These are phyloP conservation scores for Drosophila rellima DNA, from an alignment of 2,888 invertebrate genomes.

Conservation along the genomic window DNA sequence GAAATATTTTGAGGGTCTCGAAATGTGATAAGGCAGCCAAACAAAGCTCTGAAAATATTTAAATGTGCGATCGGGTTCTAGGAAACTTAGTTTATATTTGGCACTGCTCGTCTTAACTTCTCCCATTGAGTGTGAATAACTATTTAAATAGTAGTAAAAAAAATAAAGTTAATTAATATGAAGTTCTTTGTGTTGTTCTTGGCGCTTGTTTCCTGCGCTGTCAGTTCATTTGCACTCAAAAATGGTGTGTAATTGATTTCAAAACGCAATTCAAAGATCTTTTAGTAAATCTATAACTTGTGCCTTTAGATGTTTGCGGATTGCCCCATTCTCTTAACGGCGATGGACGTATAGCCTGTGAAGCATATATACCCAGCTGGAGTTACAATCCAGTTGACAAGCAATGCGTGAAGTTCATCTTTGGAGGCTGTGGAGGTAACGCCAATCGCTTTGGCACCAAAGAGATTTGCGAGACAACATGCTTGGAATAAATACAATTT, in stretches of 20 bases:
- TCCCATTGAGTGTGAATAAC: neutral
- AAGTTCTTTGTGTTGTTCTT: slow-evolving; percentile 8
- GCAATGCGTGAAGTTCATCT: slow-evolving; percentile 63
- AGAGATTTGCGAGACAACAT: slow-evolving; percentile 57
- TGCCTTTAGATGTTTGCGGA: slow-evolving; percentile 56
- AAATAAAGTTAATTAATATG: slow-evolving; percentile 2
- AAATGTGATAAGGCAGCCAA: slow-evolving; percentile 6
- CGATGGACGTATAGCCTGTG: slow-evolving; percentile 47
- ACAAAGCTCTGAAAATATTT: slow-evolving; percentile 10
- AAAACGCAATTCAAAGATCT: neutral
- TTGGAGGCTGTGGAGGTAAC: slow-evolving; percentile 73
- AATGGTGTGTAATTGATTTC: slow-evolving; percentile 14
- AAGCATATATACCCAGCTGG: slow-evolving; percentile 59
- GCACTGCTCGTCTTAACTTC: neutral
- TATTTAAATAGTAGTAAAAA: neutral
- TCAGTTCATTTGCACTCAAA: slow-evolving; percentile 11
- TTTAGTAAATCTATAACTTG: neutral
- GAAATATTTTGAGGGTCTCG: neutral
- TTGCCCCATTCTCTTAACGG: slow-evolving; percentile 56
- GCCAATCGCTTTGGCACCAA: slow-evolving; percentile 59
- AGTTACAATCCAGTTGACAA: slow-evolving; percentile 39
- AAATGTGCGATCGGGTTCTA: neutral
- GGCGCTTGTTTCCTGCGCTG: slow-evolving; percentile 3
- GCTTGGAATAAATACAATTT: slow-evolving; percentile 39
- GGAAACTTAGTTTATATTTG: slow-evolving; percentile 1